A percentile compares a stretch with the other conserved stretches of the same genome.
phyloP scores from a whole-genome alignment of 2,797 vertebrate genomes.

The Coendou prehensilis region DNA sequence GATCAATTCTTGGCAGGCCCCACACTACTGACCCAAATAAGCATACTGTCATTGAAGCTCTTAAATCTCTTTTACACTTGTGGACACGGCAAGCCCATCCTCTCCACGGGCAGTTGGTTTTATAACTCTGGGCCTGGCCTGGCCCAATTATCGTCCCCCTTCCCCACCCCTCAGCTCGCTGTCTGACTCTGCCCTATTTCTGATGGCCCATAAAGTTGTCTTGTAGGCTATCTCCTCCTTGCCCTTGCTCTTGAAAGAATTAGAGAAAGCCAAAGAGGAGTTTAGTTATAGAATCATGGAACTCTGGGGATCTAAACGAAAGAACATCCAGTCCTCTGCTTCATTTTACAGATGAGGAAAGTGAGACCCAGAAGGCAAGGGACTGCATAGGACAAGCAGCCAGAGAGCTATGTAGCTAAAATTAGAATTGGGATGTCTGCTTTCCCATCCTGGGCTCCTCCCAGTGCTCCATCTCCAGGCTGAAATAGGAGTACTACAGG shows the following conservation, averaged over 20 bases:
- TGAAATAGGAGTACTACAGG: background rate
- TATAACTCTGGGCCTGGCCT: background rate
- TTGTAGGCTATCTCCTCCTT: background rate
- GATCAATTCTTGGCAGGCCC: background rate
- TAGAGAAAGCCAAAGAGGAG: conserved; percentile 28
- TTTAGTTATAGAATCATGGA: conserved; percentile 45
- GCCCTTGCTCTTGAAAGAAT: conserved; percentile 43
- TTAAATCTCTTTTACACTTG: background rate
- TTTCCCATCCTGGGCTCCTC: conserved; percentile 1
- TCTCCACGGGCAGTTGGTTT: background rate
- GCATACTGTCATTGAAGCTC: background rate
- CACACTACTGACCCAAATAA: background rate
- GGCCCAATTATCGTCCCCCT: background rate
- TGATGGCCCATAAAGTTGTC: conserved; percentile 50
- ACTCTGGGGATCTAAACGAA: conserved; percentile 49
- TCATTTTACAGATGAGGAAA: conserved; percentile 47
- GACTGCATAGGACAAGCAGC: background rate
- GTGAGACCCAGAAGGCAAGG: background rate
- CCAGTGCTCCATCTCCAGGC: background rate
- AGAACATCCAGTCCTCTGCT: conserved; percentile 34
- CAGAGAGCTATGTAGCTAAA: background rate
- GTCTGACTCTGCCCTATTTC: conserved; percentile 30
- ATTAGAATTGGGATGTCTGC: background rate
- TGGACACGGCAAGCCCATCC: background rate
- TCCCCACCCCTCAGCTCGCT: background rate